phyloP scores from a whole-genome alignment of 2,888 invertebrate species.

The Caenorhabditis panamensis region DNA sequence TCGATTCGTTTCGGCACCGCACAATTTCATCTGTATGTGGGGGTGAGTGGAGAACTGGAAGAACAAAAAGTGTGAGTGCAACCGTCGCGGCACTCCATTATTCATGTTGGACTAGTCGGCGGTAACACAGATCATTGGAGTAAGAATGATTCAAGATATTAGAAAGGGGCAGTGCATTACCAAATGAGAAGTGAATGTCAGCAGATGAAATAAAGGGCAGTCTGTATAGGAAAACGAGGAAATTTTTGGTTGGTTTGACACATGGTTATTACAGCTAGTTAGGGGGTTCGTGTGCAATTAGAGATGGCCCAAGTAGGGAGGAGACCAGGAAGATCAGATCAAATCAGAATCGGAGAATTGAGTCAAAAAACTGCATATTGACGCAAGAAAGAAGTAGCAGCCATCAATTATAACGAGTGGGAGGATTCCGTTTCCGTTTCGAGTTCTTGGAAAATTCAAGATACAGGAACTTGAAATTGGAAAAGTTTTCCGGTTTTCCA shows the following conservation, averaged over 20 bases:
- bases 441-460: too few species aligned
- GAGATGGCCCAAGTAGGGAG: background rate
- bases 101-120: constrained; percentile 24
- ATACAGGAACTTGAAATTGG: too few species aligned
- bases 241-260: too few species aligned
- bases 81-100: constrained; percentile 22
- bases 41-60: constrained; percentile 18
- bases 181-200: too few species aligned
- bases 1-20: constrained; percentile 21
- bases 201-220: constrained; percentile 2
- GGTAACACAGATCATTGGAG: constrained; percentile 6
- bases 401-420: too few species aligned
- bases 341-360: background rate
- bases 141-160: background rate
- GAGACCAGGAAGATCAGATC: background rate
- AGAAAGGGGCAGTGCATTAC: too few species aligned
- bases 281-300: background rate
- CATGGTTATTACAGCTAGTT: constrained; percentile 1
- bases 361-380: too few species aligned
- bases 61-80: constrained; percentile 37
- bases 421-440: too few species aligned
- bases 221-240: background rate
- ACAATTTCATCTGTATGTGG: constrained; percentile 34
- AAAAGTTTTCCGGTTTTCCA: too few species aligned
- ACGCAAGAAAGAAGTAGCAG: too few species aligned